A percentile compares a stretch with the other conserved stretches of the same genome.
Evolutionary conservation across 2,113 vertebrate species (phyloP).

Genomic region (Corapipo altera): DNA sequence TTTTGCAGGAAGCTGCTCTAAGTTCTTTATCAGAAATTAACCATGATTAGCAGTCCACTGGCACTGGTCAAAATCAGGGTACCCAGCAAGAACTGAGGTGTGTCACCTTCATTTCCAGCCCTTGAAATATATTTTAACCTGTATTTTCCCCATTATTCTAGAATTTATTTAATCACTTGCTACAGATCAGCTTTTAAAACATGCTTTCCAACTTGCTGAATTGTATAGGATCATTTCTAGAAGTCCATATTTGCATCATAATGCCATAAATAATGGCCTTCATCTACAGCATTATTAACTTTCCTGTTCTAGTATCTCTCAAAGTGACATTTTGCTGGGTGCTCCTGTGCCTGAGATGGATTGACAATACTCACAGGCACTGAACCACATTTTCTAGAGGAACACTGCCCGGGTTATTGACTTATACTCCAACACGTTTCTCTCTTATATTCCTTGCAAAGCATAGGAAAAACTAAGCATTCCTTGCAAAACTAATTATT

Average conservation of each 20-base stretch:
- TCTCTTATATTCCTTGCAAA: not conserved
- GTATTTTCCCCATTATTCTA: not conserved
- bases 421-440: accelerated
- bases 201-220: not conserved
- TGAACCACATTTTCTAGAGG: not conserved
- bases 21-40: not conserved
- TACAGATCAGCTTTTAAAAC: not conserved
- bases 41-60: not conserved
- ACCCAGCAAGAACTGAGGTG: not conserved
- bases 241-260: not conserved
- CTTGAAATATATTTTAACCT: not conserved
- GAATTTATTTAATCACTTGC: not conserved
- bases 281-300: not conserved
- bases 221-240: not conserved
- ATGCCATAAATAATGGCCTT: not conserved
- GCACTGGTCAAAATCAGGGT: not conserved
- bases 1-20: not conserved
- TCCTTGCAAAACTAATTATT: not conserved
- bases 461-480: not conserved
- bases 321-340: not conserved
- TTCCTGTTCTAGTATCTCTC: not conserved
- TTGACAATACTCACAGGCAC: not conserved
- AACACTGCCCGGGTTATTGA: not conserved
- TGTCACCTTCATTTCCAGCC: not conserved
- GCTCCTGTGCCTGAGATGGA: not conserved